A percentile compares a stretch with the other conserved stretches of the same genome.
Conservation (phyloP, 2,113 vertebrate species). For the Enhydra lutris region DNA sequence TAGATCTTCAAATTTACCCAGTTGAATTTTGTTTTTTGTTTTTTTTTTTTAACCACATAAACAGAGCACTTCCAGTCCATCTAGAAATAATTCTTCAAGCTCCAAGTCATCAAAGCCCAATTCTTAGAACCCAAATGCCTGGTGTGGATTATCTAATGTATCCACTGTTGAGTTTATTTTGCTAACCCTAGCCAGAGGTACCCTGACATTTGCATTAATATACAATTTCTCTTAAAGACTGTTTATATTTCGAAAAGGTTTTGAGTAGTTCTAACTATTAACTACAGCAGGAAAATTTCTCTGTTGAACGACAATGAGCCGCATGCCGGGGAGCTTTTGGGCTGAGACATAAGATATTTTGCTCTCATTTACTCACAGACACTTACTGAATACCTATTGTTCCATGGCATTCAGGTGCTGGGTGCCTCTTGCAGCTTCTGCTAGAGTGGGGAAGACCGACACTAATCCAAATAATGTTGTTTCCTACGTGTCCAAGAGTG, state of each 20-base stretch:
- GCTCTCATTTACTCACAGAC: not conserved
- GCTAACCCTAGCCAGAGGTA: not conserved
- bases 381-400: not conserved
- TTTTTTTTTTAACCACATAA: not conserved
- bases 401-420: not conserved
- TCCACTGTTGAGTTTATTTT: not conserved
- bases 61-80: not conserved
- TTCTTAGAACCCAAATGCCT: not conserved
- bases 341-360: not conserved
- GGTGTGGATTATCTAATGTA: not conserved
- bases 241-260: constrained; percentile 49
- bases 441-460: too few relatives aligned
- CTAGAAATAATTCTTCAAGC: not conserved
- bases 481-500: not conserved
- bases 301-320: not conserved
- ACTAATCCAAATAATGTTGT: not conserved
- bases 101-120: not conserved
- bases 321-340: not conserved
- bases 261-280: not conserved
- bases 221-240: constrained; percentile 12
- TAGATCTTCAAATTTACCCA: not conserved
- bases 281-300: not conserved
- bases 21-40: not conserved
- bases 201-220: constrained; percentile 44
- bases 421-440: not conserved